A percentile compares a stretch with the other conserved stretches of the same genome.
Conservation (phyloP, 2,797 vertebrate genomes). For the Bucorvus abyssinicus region DNA sequence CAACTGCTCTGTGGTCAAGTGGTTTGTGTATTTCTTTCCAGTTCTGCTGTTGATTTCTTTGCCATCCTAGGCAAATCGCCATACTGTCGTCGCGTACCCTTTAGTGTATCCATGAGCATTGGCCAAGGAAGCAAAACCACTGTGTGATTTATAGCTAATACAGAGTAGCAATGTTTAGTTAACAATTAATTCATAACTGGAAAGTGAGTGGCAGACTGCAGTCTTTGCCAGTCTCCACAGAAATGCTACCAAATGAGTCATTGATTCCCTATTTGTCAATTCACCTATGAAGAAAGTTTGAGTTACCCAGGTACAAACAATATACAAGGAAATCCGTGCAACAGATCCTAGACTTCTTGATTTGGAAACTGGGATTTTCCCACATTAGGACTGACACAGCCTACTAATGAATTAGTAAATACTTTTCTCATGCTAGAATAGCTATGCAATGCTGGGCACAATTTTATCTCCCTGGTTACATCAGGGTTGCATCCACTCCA, state of each 20-base stretch:
- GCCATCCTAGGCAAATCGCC: not conserved
- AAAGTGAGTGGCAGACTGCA: not conserved
- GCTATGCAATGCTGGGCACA: not conserved
- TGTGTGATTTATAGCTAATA: not conserved
- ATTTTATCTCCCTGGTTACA: not conserved
- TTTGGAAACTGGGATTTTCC: slow-evolving; percentile 46
- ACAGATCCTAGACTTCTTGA: not conserved
- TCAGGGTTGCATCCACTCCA: not conserved
- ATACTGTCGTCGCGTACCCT: not conserved
- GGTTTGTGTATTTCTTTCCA: not conserved
- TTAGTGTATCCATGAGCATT: not conserved
- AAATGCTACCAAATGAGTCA: not conserved
- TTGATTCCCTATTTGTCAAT: not conserved
- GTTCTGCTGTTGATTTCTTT: not conserved
- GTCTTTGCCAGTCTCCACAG: not conserved
- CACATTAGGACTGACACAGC: not conserved
- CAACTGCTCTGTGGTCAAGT: not conserved
- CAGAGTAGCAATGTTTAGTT: not conserved
- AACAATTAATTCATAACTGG: not conserved
- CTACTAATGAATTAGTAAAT: not conserved
- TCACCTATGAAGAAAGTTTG: not conserved
- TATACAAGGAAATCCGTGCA: not conserved
- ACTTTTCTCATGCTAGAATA: not conserved
- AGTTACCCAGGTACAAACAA: not conserved
- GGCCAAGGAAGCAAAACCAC: not conserved